Evolutionary conservation across 1,140 invertebrate genomes (phyloP), one percentile per base, ranked within the genome.

Genomic region (Acromyrmex echinatior): DNA sequence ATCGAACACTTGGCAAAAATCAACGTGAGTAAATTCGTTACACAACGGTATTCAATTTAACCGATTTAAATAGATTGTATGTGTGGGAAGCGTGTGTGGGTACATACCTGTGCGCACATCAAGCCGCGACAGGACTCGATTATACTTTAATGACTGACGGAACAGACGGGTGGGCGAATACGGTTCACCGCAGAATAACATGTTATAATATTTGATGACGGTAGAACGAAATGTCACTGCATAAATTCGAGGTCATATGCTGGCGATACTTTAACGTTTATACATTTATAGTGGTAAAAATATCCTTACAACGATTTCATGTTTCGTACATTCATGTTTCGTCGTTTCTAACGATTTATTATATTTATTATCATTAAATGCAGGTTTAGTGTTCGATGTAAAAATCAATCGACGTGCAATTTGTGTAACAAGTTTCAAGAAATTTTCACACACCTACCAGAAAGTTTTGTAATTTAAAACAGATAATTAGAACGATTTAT

Each of bases 131-230:
- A 31, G 70, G 45, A 84, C 80, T 84, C 71, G 28, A 84, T 84
- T 84, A 62, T 84, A 58, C 70, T 84, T 84, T 84, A 84, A 76
- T 84, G 80, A 84, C 56, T 63, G 80, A 35, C 80, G 70, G 25
- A 84, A 74, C 73, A 58, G 58, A 74, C 70, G 58, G 39, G 25
- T 62, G 58, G 56, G 28, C 56, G 70, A 84, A 49, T 62, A 76
- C 45, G 80, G 80, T 76, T 62, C n/a, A 70, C 80, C 80, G 56
- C 80, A 84, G 39, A 84, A 84, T 84, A 84, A 84, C 58, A 62
- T 84, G 70, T 84, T 76, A 76, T 84, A 84, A 84, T 76, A 84
- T 84, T 84, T 84, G 68, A 76, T 84, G 56, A 81, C 18, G 65
- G 18, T 39, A 58, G 35, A 76, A 84, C 70, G 14, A 84, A 84